A percentile compares a stretch with the other conserved stretches of the same genome.
Evolutionary conservation across 2,888 invertebrate genomes (phyloP).

Genomic region (Lymantria dispar): DNA sequence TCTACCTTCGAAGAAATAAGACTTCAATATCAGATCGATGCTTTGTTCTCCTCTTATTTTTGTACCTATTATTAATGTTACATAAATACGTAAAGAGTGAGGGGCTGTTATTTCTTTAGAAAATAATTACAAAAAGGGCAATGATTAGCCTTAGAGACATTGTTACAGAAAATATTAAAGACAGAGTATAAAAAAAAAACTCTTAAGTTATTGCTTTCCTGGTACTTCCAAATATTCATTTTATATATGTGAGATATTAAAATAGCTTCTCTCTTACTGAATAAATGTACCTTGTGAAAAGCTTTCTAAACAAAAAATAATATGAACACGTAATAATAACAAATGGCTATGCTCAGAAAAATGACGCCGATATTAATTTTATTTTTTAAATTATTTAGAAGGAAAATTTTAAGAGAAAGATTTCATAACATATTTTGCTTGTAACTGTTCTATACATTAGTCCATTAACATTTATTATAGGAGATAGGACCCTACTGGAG

Average conservation of each 20-base stretch:
- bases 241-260: conserved; percentile 2
- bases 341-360: no score
- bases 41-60: conserved; percentile 44
- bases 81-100: conserved; percentile 41
- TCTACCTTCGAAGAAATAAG: conserved; percentile 47
- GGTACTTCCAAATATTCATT: conserved; percentile 8
- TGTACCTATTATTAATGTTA: conserved; percentile 51
- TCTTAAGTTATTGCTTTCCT: conserved; percentile 10
- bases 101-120: conserved; percentile 20
- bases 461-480: no score
- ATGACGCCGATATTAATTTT: no score
- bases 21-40: conserved; percentile 48
- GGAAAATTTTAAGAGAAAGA: not conserved
- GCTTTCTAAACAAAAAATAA: not conserved
- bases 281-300: not conserved
- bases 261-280: not conserved
- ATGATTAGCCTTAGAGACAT: conserved; percentile 30
- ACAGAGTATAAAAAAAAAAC: conserved; percentile 4
- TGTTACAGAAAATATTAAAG: conserved; percentile 23
- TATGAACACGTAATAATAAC: not conserved
- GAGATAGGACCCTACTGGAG: no score
- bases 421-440: no score
- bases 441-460: no score
- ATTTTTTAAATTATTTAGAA: not conserved
- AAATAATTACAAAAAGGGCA: conserved; percentile 32